These are phyloP conservation scores for Neodiprion virginianus DNA, from an alignment of 1,140 invertebrate genomes.

Conservation along the genomic window DNA sequence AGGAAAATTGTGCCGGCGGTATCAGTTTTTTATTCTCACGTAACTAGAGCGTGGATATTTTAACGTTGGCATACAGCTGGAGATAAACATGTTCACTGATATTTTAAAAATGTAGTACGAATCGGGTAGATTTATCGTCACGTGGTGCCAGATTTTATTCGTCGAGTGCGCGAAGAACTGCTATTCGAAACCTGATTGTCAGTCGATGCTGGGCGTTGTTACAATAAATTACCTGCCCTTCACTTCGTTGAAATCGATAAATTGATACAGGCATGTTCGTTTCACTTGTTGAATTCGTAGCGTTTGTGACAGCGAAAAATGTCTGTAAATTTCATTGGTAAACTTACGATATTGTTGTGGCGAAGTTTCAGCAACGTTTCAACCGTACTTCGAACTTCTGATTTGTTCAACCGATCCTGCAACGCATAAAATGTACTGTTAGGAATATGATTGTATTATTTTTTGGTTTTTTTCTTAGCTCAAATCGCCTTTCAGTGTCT, in stretches of 20 bases:
- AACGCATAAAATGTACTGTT: constrained; percentile 24
- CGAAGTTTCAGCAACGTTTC: constrained; percentile 40
- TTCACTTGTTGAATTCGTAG: neutral
- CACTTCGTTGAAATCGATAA: neutral
- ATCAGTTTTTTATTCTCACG: too few relatives aligned
- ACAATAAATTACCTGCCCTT: neutral
- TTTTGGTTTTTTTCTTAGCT: too few relatives aligned
- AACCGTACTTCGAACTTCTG: constrained; percentile 39
- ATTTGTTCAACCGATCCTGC: constrained; percentile 41
- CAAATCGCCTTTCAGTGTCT: neutral
- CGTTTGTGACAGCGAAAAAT: neutral
- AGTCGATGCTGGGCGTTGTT: neutral
- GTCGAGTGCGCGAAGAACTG: too few relatives aligned
- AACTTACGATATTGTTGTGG: constrained; percentile 48
- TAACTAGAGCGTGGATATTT: too few relatives aligned
- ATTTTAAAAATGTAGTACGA: too few relatives aligned
- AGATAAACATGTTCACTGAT: too few relatives aligned
- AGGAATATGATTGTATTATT: neutral
- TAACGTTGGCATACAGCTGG: too few relatives aligned
- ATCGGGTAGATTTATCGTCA: too few relatives aligned
- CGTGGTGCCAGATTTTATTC: too few relatives aligned
- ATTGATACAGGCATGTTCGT: neutral
- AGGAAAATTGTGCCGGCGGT: too few relatives aligned
- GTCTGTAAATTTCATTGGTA: neutral
- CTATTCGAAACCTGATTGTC: neutral